phyloP scores from a whole-genome alignment of 2,113 vertebrate genomes.

The Rhagologus leucostigma region DNA sequence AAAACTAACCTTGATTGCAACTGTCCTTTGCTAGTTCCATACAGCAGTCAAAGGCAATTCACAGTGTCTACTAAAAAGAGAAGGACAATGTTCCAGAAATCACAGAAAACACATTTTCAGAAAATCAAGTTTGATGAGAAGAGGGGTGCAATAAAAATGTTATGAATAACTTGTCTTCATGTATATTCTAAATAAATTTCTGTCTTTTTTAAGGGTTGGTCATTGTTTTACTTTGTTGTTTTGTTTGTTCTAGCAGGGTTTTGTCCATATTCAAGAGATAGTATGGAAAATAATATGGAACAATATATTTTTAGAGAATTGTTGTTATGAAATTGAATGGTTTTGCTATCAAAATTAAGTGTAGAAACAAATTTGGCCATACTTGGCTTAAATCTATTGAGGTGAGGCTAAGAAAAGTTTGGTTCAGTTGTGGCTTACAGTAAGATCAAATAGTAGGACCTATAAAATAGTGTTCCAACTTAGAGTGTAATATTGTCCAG shows the following conservation, averaged over 20 bases:
- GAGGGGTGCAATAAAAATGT: neutral
- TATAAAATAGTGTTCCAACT: neutral
- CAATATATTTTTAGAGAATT: neutral
- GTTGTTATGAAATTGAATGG: neutral
- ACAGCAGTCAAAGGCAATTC: neutral
- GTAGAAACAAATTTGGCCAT: neutral
- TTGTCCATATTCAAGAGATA: neutral
- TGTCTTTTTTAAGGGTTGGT: neutral
- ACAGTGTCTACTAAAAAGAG: neutral
- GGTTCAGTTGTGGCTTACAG: neutral
- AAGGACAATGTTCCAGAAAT: neutral
- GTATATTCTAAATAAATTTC: neutral
- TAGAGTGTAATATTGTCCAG: neutral
- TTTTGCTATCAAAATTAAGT: neutral
- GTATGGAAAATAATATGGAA: neutral
- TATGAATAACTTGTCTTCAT: neutral
- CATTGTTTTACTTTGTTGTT: neutral
- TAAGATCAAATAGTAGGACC: neutral
- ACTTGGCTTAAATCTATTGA: neutral
- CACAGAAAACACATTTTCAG: neutral
- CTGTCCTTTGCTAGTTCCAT: rapidly evolving
- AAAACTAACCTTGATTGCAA: neutral
- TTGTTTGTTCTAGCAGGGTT: neutral
- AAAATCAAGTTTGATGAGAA: neutral
- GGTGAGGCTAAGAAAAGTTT: neutral